Evolutionary conservation across 2,797 vertebrate genomes (phyloP).

Genomic region (Odontamblyopus rebecca): DNA sequence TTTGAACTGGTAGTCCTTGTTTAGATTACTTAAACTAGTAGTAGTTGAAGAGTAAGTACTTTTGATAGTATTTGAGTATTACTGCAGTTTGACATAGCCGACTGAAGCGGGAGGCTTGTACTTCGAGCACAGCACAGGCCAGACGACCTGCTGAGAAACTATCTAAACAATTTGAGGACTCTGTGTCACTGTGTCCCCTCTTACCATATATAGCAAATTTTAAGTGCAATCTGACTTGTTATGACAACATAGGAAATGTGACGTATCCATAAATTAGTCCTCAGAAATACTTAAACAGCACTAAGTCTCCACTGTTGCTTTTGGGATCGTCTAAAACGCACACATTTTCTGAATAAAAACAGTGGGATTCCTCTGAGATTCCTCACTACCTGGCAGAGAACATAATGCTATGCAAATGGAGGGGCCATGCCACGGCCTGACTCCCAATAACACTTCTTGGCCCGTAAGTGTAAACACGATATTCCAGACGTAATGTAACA

Average conservation of each 20-base stretch:
- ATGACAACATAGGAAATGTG: conserved; percentile 40
- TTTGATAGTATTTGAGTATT: background rate
- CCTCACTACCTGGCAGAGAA: conserved; percentile 12
- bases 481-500: conserved; percentile 8
- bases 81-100: conserved; percentile 20
- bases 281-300: conserved; percentile 1
- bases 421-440: conserved; percentile 5
- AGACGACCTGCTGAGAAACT: conserved; percentile 58
- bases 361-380: background rate
- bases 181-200: conserved; percentile 47
- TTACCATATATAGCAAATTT: conserved; percentile 66
- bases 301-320: background rate
- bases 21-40: background rate
- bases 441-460: conserved; percentile 18
- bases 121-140: conserved; percentile 32
- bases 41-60: background rate
- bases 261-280: conserved; percentile 40
- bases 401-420: conserved; percentile 13
- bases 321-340: background rate
- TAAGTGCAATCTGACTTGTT: conserved; percentile 48
- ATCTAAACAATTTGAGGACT: conserved; percentile 67
- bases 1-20: background rate
- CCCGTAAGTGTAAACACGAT: conserved; percentile 7
- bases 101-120: conserved; percentile 41
- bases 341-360: conserved; percentile 21